These are phyloP conservation scores for Chascanopsetta lugubris DNA, from an alignment of 2,113 vertebrate species.

Conservation along the genomic window DNA sequence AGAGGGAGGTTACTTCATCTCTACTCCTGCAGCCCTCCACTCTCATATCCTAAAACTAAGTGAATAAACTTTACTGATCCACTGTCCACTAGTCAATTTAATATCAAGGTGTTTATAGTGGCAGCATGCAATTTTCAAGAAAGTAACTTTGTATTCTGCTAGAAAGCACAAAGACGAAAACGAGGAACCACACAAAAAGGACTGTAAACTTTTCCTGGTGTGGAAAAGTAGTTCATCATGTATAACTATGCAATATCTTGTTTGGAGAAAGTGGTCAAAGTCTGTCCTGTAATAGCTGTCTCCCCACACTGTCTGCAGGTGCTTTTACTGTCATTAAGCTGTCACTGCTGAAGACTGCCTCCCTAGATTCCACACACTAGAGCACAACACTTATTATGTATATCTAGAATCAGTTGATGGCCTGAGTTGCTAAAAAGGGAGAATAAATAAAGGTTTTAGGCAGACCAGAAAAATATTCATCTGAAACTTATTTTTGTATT, in stretches of 20 bases:
- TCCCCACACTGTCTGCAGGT: background rate
- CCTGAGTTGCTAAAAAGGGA: background rate
- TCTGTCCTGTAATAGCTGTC: background rate
- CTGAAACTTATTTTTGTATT: too few species aligned
- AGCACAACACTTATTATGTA: background rate
- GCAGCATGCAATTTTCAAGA: too few species aligned
- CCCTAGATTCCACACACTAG: background rate
- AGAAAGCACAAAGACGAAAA: too few species aligned
- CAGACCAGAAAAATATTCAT: too few species aligned
- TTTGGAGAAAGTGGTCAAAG: background rate
- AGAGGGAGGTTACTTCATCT: constrained; percentile 1
- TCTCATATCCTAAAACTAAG: background rate
- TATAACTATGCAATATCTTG: background rate
- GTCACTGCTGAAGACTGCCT: background rate
- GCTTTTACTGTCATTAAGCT: background rate
- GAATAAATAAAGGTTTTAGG: background rate
- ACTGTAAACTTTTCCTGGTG: too few species aligned
- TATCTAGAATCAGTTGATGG: background rate
- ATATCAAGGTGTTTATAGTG: too few species aligned
- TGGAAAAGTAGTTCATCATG: too few species aligned
- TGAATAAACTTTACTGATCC: background rate
- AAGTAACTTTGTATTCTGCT: too few species aligned
- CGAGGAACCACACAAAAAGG: background rate
- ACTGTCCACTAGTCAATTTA: too few species aligned
- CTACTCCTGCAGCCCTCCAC: background rate